Base-by-base conservation (phyloP, 1,140 invertebrate genomes). In the Ceratina japonica region DNA sequence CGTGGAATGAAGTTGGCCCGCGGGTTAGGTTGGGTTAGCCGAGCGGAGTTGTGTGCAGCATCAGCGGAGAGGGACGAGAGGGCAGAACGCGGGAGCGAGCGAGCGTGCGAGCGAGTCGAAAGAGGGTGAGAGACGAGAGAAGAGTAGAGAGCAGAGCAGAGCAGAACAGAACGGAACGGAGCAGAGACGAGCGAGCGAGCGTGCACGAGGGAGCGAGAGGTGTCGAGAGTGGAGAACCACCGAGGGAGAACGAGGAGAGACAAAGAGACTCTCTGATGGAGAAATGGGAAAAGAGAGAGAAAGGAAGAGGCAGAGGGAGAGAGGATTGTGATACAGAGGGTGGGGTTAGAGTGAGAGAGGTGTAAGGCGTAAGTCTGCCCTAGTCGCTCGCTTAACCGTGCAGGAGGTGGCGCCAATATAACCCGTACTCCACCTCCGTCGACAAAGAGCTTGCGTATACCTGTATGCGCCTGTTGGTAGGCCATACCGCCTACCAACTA, bases 341-440 rank as follows among this genome's bases (percentile, higher is more conserved):
- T 59, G 81, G 58, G 61, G 70, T 59, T 22, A n/a, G 77, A 81
- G 81, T 31, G 85, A 79, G 73, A 83, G 85, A 84, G 75, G 86
- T 77, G 79, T 87, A 90, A 91, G 90, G 90, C 90, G 89, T 92
- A 91, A 92, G 91, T 91, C 89, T 91, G 90, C 87, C 88, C 88
- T 91, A 88, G 90, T 87, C 87, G 87, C 83, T 89, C 87, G 86
- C 84, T 88, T 87, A 88, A 88, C 86, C 87, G 82, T 86, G 87
- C 87, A 91, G 91, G 91, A 92, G 91, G 91, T 92, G 91, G 91
- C 91, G 91, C 92, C 91, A 92, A 92, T 92, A 91, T 90, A 89
- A 89, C 87, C 89, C 79, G 80, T 86, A 86, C 87, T 83, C 81
- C 80, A 83, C 85, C 82, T 89, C 85, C 87, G 85, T 81, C 87